Conservation (phyloP, 2,797 vertebrate species). For the Sparus aurata region DNA sequence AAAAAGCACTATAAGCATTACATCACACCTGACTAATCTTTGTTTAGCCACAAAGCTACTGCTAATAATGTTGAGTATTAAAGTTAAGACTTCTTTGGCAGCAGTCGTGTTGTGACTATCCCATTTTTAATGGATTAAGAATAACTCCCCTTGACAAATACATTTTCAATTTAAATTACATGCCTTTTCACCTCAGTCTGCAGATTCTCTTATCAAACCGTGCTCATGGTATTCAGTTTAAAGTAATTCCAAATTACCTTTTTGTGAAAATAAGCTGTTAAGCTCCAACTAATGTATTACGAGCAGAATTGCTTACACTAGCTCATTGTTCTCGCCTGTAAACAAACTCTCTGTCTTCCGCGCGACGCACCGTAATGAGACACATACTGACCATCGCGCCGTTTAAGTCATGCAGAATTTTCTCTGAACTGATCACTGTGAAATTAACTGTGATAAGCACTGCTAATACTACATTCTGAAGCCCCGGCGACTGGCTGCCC, state of each 20-base stretch:
- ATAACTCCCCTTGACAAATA: constrained; percentile 19
- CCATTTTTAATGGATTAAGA: constrained; percentile 30
- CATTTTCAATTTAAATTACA: constrained; percentile 33
- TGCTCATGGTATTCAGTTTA: constrained; percentile 32
- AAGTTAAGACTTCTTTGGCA: not conserved
- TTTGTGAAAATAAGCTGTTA: constrained; percentile 44
- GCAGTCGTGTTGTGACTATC: not conserved
- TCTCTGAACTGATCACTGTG: constrained; percentile 67
- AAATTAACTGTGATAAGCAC: constrained; percentile 68
- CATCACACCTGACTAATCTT: not conserved
- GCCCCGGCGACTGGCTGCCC: constrained; percentile 35
- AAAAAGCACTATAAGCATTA: not conserved
- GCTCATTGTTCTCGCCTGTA: constrained; percentile 43
- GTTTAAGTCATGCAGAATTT: constrained; percentile 37
- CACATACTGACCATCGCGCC: constrained; percentile 46
- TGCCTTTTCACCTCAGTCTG: constrained; percentile 21
- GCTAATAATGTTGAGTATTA: constrained; percentile 11
- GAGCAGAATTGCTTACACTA: constrained; percentile 30
- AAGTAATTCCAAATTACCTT: constrained; percentile 53
- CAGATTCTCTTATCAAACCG: constrained; percentile 32
- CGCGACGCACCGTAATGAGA: constrained; percentile 16
- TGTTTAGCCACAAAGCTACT: not conserved
- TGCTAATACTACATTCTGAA: constrained; percentile 39
- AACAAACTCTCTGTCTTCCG: constrained; percentile 44
- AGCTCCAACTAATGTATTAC: constrained; percentile 46